Conservation (phyloP, 2,797 vertebrate genomes). For the Labroides dimidiatus region DNA sequence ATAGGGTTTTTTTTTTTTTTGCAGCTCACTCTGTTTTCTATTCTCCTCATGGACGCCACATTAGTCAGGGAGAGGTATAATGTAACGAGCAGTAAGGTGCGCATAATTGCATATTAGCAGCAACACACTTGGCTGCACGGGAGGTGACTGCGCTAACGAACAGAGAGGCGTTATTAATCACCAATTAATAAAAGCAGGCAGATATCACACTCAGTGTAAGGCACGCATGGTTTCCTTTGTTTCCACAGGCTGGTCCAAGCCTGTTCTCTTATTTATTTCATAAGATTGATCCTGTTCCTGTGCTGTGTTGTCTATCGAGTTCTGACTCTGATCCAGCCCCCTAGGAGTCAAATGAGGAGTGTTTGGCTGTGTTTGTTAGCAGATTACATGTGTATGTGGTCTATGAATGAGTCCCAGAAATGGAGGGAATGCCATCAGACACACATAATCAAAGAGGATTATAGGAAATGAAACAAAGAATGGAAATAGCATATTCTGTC, state of each 20-base stretch:
- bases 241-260: slow-evolving; percentile 74
- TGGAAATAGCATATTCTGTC: slow-evolving; percentile 55
- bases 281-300: slow-evolving; percentile 78
- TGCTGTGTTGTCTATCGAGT: slow-evolving; percentile 74
- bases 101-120: slow-evolving; percentile 91
- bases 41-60: slow-evolving; percentile 83
- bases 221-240: slow-evolving; percentile 79
- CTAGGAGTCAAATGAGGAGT: slow-evolving; percentile 74
- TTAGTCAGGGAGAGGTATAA: slow-evolving; percentile 84
- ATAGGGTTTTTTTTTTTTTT: slow-evolving; percentile 49
- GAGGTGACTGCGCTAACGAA: slow-evolving; percentile 97
- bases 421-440: slow-evolving; percentile 63
- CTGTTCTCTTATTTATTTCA: slow-evolving; percentile 79
- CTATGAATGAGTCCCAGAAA: slow-evolving; percentile 66
- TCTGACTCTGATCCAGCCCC: slow-evolving; percentile 76
- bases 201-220: slow-evolving; percentile 78
- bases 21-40: slow-evolving; percentile 72
- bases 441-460: slow-evolving; percentile 68
- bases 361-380: slow-evolving; percentile 77
- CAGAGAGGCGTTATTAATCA: slow-evolving; percentile 97
- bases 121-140: slow-evolving; percentile 93
- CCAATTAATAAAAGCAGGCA: slow-evolving; percentile 92
- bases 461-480: slow-evolving; percentile 58
- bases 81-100: slow-evolving; percentile 95
- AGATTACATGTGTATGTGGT: slow-evolving; percentile 76